Percentiles rank a stretch among this genome's conserved stretches.
Conservation (phyloP, 2,113 vertebrate species). For the human region DNA sequence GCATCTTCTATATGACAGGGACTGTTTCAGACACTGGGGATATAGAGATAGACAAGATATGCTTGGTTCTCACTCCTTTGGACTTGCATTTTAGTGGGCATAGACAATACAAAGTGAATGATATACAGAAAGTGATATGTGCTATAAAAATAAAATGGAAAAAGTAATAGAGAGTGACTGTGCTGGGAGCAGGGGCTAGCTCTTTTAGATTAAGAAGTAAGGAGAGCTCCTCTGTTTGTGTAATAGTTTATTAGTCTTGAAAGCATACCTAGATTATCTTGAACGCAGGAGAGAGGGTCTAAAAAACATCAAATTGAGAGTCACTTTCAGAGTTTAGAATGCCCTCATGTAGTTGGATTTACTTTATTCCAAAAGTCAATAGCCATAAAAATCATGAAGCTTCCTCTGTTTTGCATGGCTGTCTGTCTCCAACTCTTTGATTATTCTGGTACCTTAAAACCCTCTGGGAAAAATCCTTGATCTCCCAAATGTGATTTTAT, state of each 20-base stretch:
- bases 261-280: not conserved
- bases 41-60: not conserved
- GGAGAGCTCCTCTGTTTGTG: not conserved
- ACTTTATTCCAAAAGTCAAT: not conserved
- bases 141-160: not conserved
- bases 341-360: not conserved
- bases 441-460: not conserved
- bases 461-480: not conserved
- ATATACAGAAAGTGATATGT: not conserved
- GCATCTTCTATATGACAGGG: not conserved
- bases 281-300: not conserved
- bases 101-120: not conserved
- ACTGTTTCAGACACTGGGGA: not conserved
- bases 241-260: not conserved
- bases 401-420: not conserved
- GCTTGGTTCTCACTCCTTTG: not conserved
- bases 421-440: not conserved
- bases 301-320: not conserved
- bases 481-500: not conserved
- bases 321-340: constrained; percentile 7
- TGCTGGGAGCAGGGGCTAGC: fast-evolving
- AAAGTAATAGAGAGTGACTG: not conserved
- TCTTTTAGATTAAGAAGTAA: not conserved
- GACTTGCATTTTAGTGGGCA: not conserved
- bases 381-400: not conserved